phyloP scores from a whole-genome alignment of 2,113 vertebrate genomes.

The Oncorhynchus kisutch region DNA sequence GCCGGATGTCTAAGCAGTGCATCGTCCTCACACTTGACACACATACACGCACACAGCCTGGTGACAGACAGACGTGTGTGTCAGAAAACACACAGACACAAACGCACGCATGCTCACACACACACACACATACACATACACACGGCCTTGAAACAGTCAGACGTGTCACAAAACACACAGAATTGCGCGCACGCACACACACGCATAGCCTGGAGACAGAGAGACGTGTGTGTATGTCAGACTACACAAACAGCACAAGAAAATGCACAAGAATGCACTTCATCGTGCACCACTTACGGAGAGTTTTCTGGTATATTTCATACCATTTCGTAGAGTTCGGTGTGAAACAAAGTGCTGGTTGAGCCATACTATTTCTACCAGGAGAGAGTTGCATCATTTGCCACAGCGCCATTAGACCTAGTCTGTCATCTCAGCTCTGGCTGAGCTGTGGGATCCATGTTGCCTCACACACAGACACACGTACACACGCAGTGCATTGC shows the following conservation, averaged over 20 bases:
- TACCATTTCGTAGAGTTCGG: constrained; percentile 39
- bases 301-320: constrained; percentile 12
- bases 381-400: constrained; percentile 62
- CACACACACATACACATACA: no score
- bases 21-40: constrained; percentile 16
- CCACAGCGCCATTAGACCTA: background rate
- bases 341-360: constrained; percentile 48
- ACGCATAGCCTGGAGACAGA: no score
- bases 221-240: background rate
- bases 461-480: constrained; percentile 49
- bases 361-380: constrained; percentile 46
- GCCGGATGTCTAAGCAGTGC: constrained; percentile 30
- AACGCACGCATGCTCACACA: background rate
- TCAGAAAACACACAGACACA: background rate
- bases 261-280: constrained; percentile 8
- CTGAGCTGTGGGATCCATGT: constrained; percentile 50
- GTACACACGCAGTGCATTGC: constrained; percentile 22
- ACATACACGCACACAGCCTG: background rate
- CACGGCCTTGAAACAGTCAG: no score
- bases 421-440: constrained; percentile 26
- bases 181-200: no score
- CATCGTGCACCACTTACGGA: constrained; percentile 7
- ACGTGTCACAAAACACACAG: no score
- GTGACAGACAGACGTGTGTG: background rate
- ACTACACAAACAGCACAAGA: constrained; percentile 13